A percentile compares a stretch with the other conserved stretches of the same genome.
phyloP scores from a whole-genome alignment of 1,140 invertebrate species.

The Drosophila truncata region DNA sequence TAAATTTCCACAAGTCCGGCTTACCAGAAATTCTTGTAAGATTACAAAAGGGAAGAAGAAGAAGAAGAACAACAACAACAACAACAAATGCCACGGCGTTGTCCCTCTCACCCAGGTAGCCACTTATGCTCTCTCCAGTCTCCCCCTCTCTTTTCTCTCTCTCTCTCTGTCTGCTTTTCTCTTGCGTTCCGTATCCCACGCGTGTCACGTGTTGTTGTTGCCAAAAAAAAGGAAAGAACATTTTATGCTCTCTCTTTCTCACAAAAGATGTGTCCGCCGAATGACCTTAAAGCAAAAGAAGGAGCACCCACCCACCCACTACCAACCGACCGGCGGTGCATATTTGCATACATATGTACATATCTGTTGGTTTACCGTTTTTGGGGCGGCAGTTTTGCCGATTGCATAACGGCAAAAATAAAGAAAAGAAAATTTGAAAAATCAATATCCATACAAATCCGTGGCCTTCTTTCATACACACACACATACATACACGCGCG shows the following conservation, averaged over 20 bases:
- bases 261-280: constrained; percentile 68
- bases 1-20: constrained; percentile 64
- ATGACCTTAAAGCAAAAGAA: constrained; percentile 69
- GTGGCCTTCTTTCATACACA: background rate
- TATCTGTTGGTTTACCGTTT: constrained; percentile 11
- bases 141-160: constrained; percentile 17
- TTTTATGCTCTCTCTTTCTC: constrained; percentile 26
- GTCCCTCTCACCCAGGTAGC: constrained; percentile 26
- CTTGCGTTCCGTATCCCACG: constrained; percentile 32
- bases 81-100: constrained; percentile 26
- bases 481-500: constrained; percentile 13
- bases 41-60: constrained; percentile 60
- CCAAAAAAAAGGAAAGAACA: constrained; percentile 33
- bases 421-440: constrained; percentile 49
- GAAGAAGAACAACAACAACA: constrained; percentile 24
- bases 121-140: constrained; percentile 21
- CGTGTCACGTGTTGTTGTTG: constrained; percentile 63
- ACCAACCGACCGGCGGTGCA: constrained; percentile 37
- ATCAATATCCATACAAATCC: constrained; percentile 51
- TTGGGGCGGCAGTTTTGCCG: constrained; percentile 10
- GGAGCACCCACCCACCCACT: constrained; percentile 16
- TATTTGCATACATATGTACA: constrained; percentile 23
- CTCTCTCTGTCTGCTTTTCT: constrained; percentile 15
- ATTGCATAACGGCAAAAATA: constrained; percentile 57
- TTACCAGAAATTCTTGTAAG: constrained; percentile 70